A percentile compares a stretch with the other conserved stretches of the same genome.
Conservation (phyloP, 1,140 invertebrate species). For the Lordiphosa mommai region DNA sequence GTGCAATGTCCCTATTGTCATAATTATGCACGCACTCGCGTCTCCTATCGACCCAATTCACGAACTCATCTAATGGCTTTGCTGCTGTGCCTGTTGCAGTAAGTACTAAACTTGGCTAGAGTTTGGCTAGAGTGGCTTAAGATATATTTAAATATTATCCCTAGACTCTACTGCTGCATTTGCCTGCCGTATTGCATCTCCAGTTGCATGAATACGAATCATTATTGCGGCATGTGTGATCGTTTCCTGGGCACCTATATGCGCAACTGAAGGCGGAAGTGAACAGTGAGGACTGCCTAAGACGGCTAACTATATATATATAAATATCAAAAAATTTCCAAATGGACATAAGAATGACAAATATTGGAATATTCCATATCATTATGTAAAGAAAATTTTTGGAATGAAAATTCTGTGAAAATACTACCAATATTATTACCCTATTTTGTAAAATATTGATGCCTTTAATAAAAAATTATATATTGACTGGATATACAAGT, state of each 20-base stretch:
- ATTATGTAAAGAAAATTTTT: too few species aligned
- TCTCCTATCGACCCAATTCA: constrained; percentile 81
- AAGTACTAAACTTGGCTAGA: constrained; percentile 40
- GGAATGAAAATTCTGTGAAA: too few species aligned
- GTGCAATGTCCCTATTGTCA: constrained; percentile 82
- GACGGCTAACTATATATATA: too few species aligned
- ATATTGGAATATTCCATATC: too few species aligned
- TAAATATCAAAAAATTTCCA: background rate
- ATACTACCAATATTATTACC: too few species aligned
- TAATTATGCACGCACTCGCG: constrained; percentile 80
- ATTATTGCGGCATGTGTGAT: constrained; percentile 85
- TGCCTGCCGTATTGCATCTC: constrained; percentile 85
- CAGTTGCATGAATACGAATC: constrained; percentile 83
- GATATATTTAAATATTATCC: background rate
- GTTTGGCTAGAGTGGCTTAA: background rate
- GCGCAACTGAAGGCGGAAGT: constrained; percentile 29
- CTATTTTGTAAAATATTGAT: too few species aligned
- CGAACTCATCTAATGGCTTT: constrained; percentile 84
- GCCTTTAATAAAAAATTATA: too few species aligned
- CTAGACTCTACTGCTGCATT: constrained; percentile 83
- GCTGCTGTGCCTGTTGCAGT: constrained; percentile 82
- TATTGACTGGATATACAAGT: too few species aligned
- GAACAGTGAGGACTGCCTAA: background rate
- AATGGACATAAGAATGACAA: background rate
- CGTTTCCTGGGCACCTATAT: constrained; percentile 83